phyloP scores from a whole-genome alignment of 1,140 invertebrate genomes.

The Drosophila miranda region DNA sequence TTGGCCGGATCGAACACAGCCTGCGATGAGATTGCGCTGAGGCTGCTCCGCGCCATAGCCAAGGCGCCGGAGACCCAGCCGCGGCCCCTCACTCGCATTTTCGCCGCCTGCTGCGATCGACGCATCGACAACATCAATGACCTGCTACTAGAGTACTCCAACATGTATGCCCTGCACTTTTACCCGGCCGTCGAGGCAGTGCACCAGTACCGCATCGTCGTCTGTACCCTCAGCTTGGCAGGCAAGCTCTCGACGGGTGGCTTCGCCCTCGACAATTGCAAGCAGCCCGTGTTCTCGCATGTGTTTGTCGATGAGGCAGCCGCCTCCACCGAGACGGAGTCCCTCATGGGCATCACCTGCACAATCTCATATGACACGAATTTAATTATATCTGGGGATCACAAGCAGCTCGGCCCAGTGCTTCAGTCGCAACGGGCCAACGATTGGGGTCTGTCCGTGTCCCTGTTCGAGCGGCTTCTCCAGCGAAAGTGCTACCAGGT shows the following conservation, averaged over 20 bases:
- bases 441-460: slow-evolving; percentile 83
- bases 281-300: slow-evolving; percentile 85
- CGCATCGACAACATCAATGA: slow-evolving; percentile 79
- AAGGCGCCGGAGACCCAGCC: slow-evolving; percentile 51
- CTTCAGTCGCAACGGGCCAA: slow-evolving; percentile 84
- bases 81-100: slow-evolving; percentile 81
- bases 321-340: slow-evolving; percentile 91
- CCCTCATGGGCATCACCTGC: slow-evolving; percentile 86
- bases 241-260: slow-evolving; percentile 88
- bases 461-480: slow-evolving; percentile 85
- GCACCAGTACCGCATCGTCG: slow-evolving; percentile 70
- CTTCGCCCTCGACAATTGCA: slow-evolving; percentile 83
- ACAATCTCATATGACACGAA: slow-evolving; percentile 77
- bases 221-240: slow-evolving; percentile 61
- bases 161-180: slow-evolving; percentile 70
- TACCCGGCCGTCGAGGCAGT: slow-evolving; percentile 70
- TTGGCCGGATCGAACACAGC: slow-evolving; percentile 90
- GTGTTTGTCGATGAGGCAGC: slow-evolving; percentile 94
- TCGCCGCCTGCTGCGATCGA: slow-evolving; percentile 82
- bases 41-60: slow-evolving; percentile 82
- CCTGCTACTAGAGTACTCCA: slow-evolving; percentile 67
- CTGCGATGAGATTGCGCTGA: slow-evolving; percentile 87
- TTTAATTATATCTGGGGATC: slow-evolving; percentile 92
- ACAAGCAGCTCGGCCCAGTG: slow-evolving; percentile 91
- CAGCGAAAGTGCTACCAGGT: slow-evolving; percentile 83